phyloP scores from a whole-genome alignment of 1,140 invertebrate genomes.

The Drosophila repletoides region DNA sequence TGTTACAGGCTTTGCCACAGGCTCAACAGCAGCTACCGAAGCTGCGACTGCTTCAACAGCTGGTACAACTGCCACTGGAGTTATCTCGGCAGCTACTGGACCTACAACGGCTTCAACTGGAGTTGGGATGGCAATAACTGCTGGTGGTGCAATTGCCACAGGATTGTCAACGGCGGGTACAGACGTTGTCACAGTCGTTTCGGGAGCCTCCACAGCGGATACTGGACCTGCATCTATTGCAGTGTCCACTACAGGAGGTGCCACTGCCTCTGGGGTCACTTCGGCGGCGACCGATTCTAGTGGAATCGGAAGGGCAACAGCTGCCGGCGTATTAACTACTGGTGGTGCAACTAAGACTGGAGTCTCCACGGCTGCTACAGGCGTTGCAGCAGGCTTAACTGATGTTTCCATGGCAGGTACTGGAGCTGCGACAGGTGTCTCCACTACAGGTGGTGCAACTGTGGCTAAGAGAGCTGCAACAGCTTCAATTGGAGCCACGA shows the following conservation, averaged over 20 bases:
- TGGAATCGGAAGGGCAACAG: not conserved
- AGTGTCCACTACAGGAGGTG: no score
- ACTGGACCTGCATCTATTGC: not conserved
- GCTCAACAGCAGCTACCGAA: slow-evolving; percentile 19
- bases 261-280: not conserved
- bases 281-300: no score
- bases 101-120: not conserved
- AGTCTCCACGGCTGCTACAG: not conserved
- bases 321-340: no score
- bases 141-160: not conserved
- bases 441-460: no score
- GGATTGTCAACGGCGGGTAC: not conserved
- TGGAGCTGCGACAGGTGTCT: not conserved
- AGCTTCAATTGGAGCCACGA: no score
- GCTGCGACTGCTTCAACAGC: not conserved
- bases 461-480: no score
- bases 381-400: not conserved
- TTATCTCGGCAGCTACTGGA: not conserved
- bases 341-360: no score
- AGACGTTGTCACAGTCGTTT: no score
- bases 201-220: not conserved
- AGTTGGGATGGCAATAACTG: not conserved
- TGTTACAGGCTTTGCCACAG: slow-evolving; percentile 58
- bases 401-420: not conserved
- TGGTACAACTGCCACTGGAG: not conserved